Conservation (phyloP, 2,113 vertebrate species). For the Anguilla rostrata region DNA sequence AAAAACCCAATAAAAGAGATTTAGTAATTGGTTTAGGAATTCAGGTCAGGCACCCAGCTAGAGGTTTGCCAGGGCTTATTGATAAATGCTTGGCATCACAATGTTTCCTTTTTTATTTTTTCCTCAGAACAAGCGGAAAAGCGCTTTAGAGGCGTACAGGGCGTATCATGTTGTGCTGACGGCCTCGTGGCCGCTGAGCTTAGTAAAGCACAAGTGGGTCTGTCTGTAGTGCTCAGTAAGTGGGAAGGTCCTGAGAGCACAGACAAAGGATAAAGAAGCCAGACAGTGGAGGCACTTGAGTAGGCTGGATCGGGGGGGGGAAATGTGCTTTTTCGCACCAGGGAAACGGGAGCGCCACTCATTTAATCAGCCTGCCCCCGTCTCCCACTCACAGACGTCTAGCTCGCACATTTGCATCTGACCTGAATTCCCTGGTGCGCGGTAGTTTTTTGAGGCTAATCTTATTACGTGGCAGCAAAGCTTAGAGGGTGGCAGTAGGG, state of each 20-base stretch:
- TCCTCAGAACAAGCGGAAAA: background rate
- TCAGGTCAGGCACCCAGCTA: no score
- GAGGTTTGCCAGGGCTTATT: background rate
- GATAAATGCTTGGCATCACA: background rate
- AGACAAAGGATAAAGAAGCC: constrained; percentile 32
- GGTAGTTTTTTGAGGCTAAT: constrained; percentile 59
- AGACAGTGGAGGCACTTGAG: constrained; percentile 41
- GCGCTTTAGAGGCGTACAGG: background rate
- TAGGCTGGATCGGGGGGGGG: constrained; percentile 54
- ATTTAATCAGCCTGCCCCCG: constrained; percentile 58
- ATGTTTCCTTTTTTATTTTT: background rate
- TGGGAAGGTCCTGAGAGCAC: background rate
- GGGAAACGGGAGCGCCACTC: constrained; percentile 43
- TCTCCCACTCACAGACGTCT: constrained; percentile 70
- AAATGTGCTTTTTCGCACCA: constrained; percentile 58
- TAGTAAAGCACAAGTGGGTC: constrained; percentile 31
- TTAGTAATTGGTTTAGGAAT: no score
- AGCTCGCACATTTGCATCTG: constrained; percentile 75
- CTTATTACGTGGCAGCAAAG: constrained; percentile 69
- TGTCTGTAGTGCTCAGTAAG: constrained; percentile 44
- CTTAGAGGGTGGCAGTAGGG: constrained; percentile 32
- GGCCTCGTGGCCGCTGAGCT: background rate
- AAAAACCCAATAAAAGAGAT: background rate
- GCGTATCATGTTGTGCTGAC: background rate
- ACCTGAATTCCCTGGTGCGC: constrained; percentile 73